These are phyloP conservation scores for Arnoldichthys spilopterus DNA, from an alignment of 2,797 vertebrate species.

Conservation along the genomic window DNA sequence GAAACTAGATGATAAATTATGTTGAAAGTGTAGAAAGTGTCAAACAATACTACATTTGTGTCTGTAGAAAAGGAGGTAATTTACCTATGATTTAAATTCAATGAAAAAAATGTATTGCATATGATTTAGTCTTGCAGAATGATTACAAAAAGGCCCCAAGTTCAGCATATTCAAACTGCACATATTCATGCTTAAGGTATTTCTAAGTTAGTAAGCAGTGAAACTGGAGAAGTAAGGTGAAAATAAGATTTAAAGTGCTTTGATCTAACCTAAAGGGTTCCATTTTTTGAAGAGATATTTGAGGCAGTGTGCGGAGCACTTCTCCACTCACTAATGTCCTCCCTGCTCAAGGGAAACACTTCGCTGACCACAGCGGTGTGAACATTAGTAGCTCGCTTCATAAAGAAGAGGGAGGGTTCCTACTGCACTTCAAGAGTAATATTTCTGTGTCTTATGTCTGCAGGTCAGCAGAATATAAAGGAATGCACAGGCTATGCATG, in stretches of 20 bases:
- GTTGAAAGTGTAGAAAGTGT: no score
- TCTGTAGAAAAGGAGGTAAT: no score
- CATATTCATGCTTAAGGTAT: not conserved
- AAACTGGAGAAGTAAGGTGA: not conserved
- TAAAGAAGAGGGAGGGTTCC: not conserved
- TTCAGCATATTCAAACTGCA: no score
- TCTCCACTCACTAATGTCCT: slow-evolving; percentile 19
- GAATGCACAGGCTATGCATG: no score
- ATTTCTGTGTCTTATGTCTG: not conserved
- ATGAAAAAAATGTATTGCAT: no score
- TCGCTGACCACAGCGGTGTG: slow-evolving; percentile 14
- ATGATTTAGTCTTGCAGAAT: no score
- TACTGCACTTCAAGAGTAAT: slow-evolving; percentile 4
- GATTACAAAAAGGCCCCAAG: no score
- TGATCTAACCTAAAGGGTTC: not conserved
- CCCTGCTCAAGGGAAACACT: slow-evolving; percentile 13
- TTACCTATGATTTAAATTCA: no score
- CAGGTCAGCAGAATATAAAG: not conserved
- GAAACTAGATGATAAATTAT: no score
- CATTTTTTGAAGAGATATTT: not conserved
- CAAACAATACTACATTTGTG: no score
- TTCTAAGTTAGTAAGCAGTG: not conserved
- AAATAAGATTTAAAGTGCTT: not conserved
- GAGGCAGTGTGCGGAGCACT: not conserved
- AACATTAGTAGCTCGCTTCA: slow-evolving; percentile 14